Base-by-base conservation (phyloP, 2,797 vertebrate species). In the Paguma larvata region DNA sequence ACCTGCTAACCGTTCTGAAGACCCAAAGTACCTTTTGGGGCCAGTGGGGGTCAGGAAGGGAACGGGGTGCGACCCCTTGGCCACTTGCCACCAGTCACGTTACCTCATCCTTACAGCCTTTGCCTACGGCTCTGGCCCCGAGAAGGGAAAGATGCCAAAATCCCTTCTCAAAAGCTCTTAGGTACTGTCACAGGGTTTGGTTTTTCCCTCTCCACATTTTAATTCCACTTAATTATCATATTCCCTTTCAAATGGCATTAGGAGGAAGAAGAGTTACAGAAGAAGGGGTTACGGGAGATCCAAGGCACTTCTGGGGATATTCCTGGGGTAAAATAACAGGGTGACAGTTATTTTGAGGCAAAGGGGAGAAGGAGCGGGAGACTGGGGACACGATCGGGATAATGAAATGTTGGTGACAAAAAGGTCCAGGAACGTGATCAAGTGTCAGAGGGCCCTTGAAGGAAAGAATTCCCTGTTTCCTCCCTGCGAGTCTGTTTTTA, bases 391-490 rank as follows among this genome's bases (percentile, higher is more conserved):
- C 10, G 67, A 86, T 67, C 41, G 30, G 84, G 89, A 91, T 94
- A 91, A 94, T 94, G 94, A 97, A 93, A 96, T 78, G 72, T 56
- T 25, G 67, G 85, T 80, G 84, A 89, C 89, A 91, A 95, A 96
- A 94, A 94, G 73, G 89, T 68, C 68, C 85, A 85, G 90, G 32
- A 78, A 89, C 44, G 44, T 53, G 68, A 85, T 91, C 83, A 90
- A 90, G 65, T 56, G 86, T 97, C 97, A 97, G 95, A 95, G 77
- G 83, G 62, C 62, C 32, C 79, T 32, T 23, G 84, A 86, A 97
- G 62, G 92, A 62, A 90, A 94, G 91, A 93, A 95, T 94, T 95
- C 86, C 85, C 91, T 78, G 75, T 93, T 79, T 51, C 44, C 16
- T 51, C 44, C 8, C 63, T 67, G 63, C 23, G 73, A 88, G 79